These are phyloP conservation scores for Catagonus wagneri DNA, from an alignment of 2,113 vertebrate genomes.

Conservation along the genomic window DNA sequence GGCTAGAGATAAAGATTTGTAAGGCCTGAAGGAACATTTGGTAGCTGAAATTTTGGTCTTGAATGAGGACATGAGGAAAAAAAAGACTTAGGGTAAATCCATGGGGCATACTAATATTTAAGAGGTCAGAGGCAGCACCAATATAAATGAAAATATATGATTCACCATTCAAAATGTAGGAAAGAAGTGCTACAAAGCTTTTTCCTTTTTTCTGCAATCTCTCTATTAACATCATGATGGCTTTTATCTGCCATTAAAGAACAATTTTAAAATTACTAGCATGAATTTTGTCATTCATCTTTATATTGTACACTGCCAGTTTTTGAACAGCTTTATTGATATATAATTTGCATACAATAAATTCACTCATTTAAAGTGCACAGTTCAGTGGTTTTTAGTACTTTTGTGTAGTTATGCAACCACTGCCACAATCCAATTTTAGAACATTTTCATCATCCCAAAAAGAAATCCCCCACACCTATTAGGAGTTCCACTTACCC, in stretches of 20 bases:
- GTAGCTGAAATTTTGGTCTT: neutral
- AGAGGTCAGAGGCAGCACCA: neutral
- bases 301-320: neutral
- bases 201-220: neutral
- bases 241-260: slow-evolving; percentile 26
- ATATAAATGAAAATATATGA: slow-evolving; percentile 10
- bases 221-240: neutral
- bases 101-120: neutral
- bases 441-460: slow-evolving; percentile 16
- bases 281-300: slow-evolving; percentile 21
- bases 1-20: neutral
- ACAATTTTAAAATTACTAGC: slow-evolving; percentile 20
- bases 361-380: neutral
- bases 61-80: neutral
- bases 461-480: neutral
- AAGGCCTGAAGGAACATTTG: neutral
- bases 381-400: neutral
- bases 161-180: slow-evolving; percentile 10
- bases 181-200: neutral
- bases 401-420: slow-evolving; percentile 25
- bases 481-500: slow-evolving; percentile 8
- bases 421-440: slow-evolving; percentile 58
- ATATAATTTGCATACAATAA: slow-evolving; percentile 49
- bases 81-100: neutral
- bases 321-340: slow-evolving; percentile 16